A percentile compares a stretch with the other conserved stretches of the same genome.
Conservation (phyloP, 2,797 vertebrate genomes). For the Enteromius fasciolatus region DNA sequence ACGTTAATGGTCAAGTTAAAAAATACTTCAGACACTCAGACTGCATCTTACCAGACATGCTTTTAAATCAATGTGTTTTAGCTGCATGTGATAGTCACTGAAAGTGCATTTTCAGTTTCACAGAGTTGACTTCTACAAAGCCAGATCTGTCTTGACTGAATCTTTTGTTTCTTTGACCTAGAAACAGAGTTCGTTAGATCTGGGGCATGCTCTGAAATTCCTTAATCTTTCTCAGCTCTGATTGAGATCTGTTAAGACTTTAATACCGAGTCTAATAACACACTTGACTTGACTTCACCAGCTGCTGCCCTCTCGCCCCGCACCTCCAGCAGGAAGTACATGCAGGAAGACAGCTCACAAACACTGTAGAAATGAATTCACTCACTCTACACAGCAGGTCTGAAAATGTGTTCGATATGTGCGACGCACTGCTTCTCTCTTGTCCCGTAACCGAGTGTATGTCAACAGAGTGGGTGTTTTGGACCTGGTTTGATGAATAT, state of each 20-base stretch:
- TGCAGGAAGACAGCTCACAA: background rate
- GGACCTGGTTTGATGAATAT: background rate
- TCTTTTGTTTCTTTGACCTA: conserved; percentile 64
- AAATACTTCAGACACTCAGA: background rate
- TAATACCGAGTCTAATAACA: conserved; percentile 51
- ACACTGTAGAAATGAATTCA: background rate
- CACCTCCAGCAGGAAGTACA: conserved; percentile 19
- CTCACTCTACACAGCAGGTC: too few species aligned
- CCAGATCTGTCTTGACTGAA: conserved; percentile 27
- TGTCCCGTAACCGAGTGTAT: background rate
- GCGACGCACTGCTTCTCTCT: background rate
- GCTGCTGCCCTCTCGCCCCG: conserved; percentile 25
- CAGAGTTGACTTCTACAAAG: background rate
- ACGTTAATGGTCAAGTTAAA: background rate
- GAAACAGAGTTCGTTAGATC: background rate
- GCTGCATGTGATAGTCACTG: too few species aligned
- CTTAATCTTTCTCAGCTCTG: conserved; percentile 42
- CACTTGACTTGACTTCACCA: conserved; percentile 18
- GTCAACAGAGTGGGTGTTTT: background rate
- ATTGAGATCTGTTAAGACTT: conserved; percentile 46
- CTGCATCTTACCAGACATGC: background rate
- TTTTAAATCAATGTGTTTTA: background rate
- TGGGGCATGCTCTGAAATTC: conserved; percentile 40
- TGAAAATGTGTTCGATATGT: background rate
- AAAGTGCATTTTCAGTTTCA: background rate